Base-by-base conservation (phyloP, 2,113 vertebrate species). In the Oncorhynchus gorbuscha region DNA sequence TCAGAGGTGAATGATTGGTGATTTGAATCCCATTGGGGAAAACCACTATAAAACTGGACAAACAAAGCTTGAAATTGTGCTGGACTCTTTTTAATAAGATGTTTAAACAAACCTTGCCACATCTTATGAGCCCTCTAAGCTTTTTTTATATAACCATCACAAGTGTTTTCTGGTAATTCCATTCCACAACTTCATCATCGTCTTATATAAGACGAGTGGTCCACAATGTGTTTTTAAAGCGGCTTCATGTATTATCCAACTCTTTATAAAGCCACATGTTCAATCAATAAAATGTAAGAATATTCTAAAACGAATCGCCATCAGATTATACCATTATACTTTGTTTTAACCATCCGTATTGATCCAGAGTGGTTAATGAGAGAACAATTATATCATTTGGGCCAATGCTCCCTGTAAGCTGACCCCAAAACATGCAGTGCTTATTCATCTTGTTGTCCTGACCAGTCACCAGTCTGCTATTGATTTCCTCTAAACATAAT, bases 401-500 rank as follows among this genome's bases (percentile, higher is more conserved):
- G 82, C 82, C 79, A 76, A 61, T 79, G 87, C 71, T 84, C 79
- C 26, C 84, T 79, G 88, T 88, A 90, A 90, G 83, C 84, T 87
- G 90, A 91, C 89, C 89, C 85, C 68, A 78, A 89, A 89, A 85
- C 83, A 87, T 69, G 83, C 85, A 80, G 81, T 79, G 86, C 86
- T 88, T 88, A 87, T 91, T 89, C 83, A 86, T 91, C 90, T 89
- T 84, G 87, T 85, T 22, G 59, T 22, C 59, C 59, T 22, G 59
- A 62, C 89, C 86, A 77, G 59, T 22, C 59, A 35, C 67, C 65
- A 71, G 85, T 77, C 80, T 81, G 87, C 83, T 90, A 91, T 91
- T 79, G 89, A 91, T 91, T 90, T 88, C 90, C 83, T 83, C 88
- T 88, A 88, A 87, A 88, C 87, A 80, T 90, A 91, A 91, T 91